phyloP scores from a whole-genome alignment of 1,140 invertebrate species.

The Formica selysi region DNA sequence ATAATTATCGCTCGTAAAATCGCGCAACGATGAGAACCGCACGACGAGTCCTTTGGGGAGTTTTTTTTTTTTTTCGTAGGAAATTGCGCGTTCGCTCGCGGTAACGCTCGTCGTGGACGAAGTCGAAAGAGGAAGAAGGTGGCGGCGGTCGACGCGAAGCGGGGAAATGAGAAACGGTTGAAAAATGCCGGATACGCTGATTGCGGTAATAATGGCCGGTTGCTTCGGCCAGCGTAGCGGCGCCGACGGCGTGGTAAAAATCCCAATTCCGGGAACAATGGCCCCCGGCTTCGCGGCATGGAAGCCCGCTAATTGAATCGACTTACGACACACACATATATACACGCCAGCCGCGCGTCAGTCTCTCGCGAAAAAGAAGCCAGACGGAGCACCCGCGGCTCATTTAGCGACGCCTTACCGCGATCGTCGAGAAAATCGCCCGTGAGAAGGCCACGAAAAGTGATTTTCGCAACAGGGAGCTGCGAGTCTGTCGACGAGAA shows the following conservation, averaged over 20 bases:
- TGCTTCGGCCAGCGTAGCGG: slow-evolving; percentile 52
- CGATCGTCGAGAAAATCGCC: slow-evolving; percentile 37
- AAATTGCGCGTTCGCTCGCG: slow-evolving; percentile 11
- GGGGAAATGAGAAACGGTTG: slow-evolving; percentile 72
- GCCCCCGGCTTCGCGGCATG: slow-evolving; percentile 78
- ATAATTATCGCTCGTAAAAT: not conserved
- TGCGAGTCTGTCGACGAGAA: not conserved
- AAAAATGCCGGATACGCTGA: slow-evolving; percentile 83
- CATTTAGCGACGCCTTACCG: slow-evolving; percentile 19
- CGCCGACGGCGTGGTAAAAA: slow-evolving; percentile 80
- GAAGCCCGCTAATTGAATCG: slow-evolving; percentile 85
- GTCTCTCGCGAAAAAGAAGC: slow-evolving; percentile 53
- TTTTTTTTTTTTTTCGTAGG: too few relatives aligned
- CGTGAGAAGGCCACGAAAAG: slow-evolving; percentile 45
- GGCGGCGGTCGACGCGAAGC: not conserved
- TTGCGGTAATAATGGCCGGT: slow-evolving; percentile 80
- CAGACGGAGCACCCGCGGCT: slow-evolving; percentile 37
- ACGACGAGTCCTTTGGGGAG: not conserved
- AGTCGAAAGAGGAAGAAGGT: not conserved
- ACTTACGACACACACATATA: slow-evolving; percentile 76
- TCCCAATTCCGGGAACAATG: slow-evolving; percentile 85
- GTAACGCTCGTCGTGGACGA: slow-evolving; percentile 20
- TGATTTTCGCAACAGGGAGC: slow-evolving; percentile 5
- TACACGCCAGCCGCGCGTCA: not conserved
- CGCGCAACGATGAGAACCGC: not conserved